Percentiles rank a stretch among this genome's conserved stretches.
These are phyloP conservation scores for Drosophila subpulchrella DNA, from an alignment of 1,140 invertebrate genomes.

Conservation along the genomic window DNA sequence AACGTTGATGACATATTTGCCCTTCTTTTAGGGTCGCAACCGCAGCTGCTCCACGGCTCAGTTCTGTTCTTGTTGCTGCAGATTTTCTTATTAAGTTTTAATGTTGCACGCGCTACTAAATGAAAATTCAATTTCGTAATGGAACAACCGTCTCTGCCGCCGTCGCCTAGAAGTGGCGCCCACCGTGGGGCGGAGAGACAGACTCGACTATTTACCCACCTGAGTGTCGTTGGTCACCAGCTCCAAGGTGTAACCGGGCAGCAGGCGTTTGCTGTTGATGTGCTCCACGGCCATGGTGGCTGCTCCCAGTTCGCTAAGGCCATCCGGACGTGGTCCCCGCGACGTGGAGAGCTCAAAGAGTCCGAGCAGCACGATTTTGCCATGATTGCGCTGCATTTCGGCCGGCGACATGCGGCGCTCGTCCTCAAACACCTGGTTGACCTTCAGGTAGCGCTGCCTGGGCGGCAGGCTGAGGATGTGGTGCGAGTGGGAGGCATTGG, in stretches of 20 bases:
- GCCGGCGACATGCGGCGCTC: constrained; percentile 73
- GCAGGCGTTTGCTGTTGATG: constrained; percentile 88
- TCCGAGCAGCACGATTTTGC: constrained; percentile 88
- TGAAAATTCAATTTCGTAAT: constrained; percentile 81
- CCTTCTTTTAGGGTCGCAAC: constrained; percentile 28
- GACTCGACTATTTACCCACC: constrained; percentile 86
- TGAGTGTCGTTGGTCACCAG: constrained; percentile 92
- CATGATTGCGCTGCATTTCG: constrained; percentile 72
- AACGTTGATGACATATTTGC: constrained; percentile 71
- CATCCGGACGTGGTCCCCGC: constrained; percentile 87
- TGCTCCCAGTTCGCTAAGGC: constrained; percentile 90
- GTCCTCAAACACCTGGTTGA: constrained; percentile 79
- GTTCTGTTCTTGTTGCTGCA: constrained; percentile 38
- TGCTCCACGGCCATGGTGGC: constrained; percentile 90
- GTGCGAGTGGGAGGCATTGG: constrained; percentile 23
- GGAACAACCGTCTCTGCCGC: constrained; percentile 14
- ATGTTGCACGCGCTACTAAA: constrained; percentile 70
- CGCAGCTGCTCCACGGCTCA: constrained; percentile 30
- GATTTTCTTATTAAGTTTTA: constrained; percentile 83
- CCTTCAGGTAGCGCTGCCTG: constrained; percentile 73
- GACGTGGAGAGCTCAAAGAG: constrained; percentile 90
- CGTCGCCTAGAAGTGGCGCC: constrained; percentile 1
- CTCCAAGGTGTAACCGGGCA: constrained; percentile 89
- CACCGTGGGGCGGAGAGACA: background rate
- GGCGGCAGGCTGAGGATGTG: constrained; percentile 22